phyloP scores from a whole-genome alignment of 2,113 vertebrate species.

The Elgaria multicarinata region DNA sequence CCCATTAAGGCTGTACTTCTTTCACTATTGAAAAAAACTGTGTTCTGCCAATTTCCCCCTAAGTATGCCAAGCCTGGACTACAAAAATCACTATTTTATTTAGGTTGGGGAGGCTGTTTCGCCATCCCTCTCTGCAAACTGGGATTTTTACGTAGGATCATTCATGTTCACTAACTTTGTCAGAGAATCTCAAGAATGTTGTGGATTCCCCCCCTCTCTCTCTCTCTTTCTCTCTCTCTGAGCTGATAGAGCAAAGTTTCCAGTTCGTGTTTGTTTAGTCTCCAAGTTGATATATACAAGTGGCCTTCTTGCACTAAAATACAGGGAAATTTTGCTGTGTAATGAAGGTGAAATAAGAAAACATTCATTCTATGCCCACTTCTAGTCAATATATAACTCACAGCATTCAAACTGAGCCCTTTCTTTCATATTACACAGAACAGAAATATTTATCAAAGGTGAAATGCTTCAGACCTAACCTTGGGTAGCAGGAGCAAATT shows the following conservation, averaged over 20 bases:
- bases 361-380: slow-evolving; percentile 45
- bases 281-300: slow-evolving; percentile 27
- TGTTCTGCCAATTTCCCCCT: slow-evolving; percentile 27
- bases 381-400: slow-evolving; percentile 56
- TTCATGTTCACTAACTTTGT: slow-evolving; percentile 37
- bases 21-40: slow-evolving; percentile 13
- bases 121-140: not conserved
- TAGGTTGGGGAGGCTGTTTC: not conserved
- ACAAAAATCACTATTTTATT: not conserved
- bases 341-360: slow-evolving; percentile 49
- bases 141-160: slow-evolving; percentile 16
- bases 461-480: slow-evolving; percentile 62
- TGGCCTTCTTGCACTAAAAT: slow-evolving; percentile 50
- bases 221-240: no score
- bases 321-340: slow-evolving; percentile 46
- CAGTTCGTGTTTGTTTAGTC: not conserved
- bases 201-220: not conserved
- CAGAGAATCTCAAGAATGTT: slow-evolving; percentile 37
- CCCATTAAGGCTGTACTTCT: not conserved
- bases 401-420: slow-evolving; percentile 51
- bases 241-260: not conserved
- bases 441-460: slow-evolving; percentile 67
- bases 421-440: slow-evolving; percentile 51
- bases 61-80: not conserved
- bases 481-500: slow-evolving; percentile 56